phyloP scores from a whole-genome alignment of 2,888 invertebrate species.

The Tipula unca region DNA sequence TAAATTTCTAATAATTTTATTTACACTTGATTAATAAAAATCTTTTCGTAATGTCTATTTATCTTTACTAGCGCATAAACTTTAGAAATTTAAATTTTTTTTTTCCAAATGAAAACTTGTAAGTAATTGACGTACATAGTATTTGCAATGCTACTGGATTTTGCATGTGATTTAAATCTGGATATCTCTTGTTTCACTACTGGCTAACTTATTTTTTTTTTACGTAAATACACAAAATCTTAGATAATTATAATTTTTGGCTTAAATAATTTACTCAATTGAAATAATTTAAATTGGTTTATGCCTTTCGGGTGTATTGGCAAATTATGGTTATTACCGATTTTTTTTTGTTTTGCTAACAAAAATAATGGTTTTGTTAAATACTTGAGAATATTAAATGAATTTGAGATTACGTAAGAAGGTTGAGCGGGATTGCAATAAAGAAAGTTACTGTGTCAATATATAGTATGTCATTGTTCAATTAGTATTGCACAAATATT shows the following conservation, averaged over 20 bases:
- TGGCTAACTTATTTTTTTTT: neutral
- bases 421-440: neutral
- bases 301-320: neutral
- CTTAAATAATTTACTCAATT: neutral
- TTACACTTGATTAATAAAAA: neutral
- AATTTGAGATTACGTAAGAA: neutral
- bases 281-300: neutral
- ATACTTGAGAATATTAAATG: neutral
- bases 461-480: too few relatives aligned
- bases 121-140: neutral
- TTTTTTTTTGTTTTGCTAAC: neutral
- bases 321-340: neutral
- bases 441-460: neutral
- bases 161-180: neutral
- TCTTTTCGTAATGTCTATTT: neutral
- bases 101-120: neutral
- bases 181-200: neutral
- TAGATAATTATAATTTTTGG: neutral
- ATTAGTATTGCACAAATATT: neutral
- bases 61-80: neutral
- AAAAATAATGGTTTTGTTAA: neutral
- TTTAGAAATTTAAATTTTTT: neutral
- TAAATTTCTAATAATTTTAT: conserved; percentile 14
- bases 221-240: neutral
- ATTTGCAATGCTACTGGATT: neutral